Conservation (phyloP, 2,888 invertebrate genomes). For the Brachyptera putata region DNA sequence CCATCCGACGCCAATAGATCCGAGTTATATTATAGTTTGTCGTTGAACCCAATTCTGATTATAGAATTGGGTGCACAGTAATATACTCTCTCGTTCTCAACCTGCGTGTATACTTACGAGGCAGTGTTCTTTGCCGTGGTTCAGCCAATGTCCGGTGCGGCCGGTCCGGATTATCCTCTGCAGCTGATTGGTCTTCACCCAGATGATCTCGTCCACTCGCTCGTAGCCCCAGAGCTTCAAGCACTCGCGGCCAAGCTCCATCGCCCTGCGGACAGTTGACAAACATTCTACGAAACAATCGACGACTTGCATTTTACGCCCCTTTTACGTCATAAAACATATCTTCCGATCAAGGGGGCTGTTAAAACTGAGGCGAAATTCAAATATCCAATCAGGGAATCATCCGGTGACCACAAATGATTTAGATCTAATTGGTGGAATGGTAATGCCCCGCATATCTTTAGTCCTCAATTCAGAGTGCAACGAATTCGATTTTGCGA, state of each 20-base stretch:
- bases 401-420: no score
- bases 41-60: no score
- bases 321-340: not conserved
- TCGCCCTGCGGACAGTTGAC: conserved; percentile 59
- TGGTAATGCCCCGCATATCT: no score
- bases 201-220: conserved; percentile 93
- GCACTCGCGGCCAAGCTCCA: conserved; percentile 95
- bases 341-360: not conserved
- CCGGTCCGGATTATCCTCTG: conserved; percentile 96
- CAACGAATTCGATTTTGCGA: no score
- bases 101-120: conserved; percentile 52
- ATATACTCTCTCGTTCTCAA: no score
- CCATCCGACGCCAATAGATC: no score
- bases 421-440: no score
- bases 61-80: no score
- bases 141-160: conserved; percentile 96
- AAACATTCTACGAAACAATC: not conserved
- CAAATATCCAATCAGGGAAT: no score
- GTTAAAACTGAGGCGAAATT: no score
- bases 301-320: not conserved
- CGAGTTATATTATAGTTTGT: no score
- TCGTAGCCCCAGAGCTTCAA: conserved; percentile 96
- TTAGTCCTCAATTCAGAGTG: no score
- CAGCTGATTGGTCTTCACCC: conserved; percentile 98
- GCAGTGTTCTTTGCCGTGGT: conserved; percentile 98